Conservation (phyloP, 2,113 vertebrate species). For the Tiliqua scincoides region DNA sequence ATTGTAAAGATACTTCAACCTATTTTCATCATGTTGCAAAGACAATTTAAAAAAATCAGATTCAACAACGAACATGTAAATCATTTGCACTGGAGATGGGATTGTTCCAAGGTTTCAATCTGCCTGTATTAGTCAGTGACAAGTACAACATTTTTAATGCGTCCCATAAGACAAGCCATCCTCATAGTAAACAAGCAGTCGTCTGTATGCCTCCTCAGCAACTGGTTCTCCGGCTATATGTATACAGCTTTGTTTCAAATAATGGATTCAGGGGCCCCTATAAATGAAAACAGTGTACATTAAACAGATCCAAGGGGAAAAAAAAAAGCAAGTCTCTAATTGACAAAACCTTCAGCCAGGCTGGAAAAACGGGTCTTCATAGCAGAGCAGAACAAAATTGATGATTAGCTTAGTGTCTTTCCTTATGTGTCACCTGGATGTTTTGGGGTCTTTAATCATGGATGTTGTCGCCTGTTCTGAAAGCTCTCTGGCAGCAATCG, state of each 20-base stretch:
- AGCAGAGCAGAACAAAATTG: not conserved
- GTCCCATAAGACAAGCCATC: conserved; percentile 69
- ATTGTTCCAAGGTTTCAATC: conserved; percentile 61
- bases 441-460: not conserved
- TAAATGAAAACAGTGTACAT: conserved; percentile 73
- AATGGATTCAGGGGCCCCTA: conserved; percentile 74
- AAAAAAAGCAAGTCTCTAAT: conserved; percentile 67
- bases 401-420: conserved; percentile 36
- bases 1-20: not conserved
- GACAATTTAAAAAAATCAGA: conserved; percentile 55
- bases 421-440: conserved; percentile 31
- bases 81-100: conserved; percentile 46
- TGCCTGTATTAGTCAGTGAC: conserved; percentile 70
- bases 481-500: not conserved
- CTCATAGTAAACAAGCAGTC: conserved; percentile 73
- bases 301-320: conserved; percentile 61
- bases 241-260: conserved; percentile 77
- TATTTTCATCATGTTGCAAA: conserved; percentile 16
- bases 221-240: conserved; percentile 57
- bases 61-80: conserved; percentile 44
- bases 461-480: not conserved
- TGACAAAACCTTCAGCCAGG: conserved; percentile 65
- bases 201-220: conserved; percentile 65
- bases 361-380: conserved; percentile 42
- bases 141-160: conserved; percentile 73